Evolutionary conservation across 2,888 invertebrate species (phyloP).

Genomic region (Chironomus riparius): DNA sequence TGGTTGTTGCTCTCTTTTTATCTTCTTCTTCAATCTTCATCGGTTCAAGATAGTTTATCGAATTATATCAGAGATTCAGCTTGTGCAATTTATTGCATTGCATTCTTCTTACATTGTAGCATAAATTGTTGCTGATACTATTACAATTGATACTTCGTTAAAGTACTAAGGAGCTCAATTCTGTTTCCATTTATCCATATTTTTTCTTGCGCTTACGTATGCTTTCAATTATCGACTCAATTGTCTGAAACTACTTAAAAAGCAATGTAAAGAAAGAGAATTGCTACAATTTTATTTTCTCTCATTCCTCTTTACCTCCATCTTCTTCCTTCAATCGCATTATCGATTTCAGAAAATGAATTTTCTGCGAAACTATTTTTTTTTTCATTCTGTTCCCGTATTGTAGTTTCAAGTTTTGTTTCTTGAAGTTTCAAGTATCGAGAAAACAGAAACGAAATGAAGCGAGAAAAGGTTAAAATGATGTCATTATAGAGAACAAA

Average conservation of each 20-base stretch:
- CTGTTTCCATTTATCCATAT: not conserved
- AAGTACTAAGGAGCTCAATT: not conserved
- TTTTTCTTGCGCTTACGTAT: not conserved
- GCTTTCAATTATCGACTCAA: slow-evolving; percentile 10
- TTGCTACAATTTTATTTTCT: not conserved
- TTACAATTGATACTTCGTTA: no score
- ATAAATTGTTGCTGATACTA: not conserved
- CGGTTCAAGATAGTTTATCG: no score
- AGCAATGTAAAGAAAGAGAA: not conserved
- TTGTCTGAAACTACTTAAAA: slow-evolving; percentile 1
- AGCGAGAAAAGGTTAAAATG: not conserved
- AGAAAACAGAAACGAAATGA: not conserved
- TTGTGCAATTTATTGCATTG: not conserved
- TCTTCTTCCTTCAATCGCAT: no score
- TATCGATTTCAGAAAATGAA: no score
- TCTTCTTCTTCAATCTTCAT: no score
- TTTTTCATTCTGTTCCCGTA: no score
- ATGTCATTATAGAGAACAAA: not conserved
- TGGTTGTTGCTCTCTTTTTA: no score
- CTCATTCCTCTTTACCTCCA: not conserved
- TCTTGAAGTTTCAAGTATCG: no score
- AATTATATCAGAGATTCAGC: no score
- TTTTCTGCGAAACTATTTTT: no score
- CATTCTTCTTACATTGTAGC: not conserved
- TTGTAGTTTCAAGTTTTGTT: no score